A percentile compares a stretch with the other conserved stretches of the same genome.
Conservation (phyloP, 2,113 vertebrate species). For the human region DNA sequence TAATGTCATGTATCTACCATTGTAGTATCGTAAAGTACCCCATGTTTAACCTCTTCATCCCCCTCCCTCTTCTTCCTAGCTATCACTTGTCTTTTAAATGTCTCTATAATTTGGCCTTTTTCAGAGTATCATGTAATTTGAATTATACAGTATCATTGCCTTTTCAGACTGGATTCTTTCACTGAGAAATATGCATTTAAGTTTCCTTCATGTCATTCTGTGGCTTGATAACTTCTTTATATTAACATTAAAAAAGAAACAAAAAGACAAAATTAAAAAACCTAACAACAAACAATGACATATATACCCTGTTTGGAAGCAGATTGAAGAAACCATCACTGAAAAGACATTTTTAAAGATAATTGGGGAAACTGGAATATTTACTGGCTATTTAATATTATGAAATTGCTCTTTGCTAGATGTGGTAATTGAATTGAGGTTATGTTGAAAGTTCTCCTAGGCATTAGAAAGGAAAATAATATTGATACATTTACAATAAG, state of each 20-base stretch:
- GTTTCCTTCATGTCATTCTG: background rate
- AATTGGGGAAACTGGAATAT: background rate
- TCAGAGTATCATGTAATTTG: background rate
- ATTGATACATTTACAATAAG: background rate
- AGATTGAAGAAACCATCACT: background rate
- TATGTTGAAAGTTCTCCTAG: background rate
- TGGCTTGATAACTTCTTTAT: background rate
- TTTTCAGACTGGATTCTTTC: background rate
- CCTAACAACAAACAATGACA: background rate
- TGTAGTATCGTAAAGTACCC: background rate
- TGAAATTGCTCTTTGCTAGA: background rate
- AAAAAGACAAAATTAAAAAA: background rate
- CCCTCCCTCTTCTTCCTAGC: no score
- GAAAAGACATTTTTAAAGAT: constrained; percentile 7
- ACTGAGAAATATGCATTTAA: background rate
- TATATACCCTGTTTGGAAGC: background rate
- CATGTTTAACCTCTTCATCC: background rate
- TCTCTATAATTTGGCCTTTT: background rate
- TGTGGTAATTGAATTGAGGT: background rate
- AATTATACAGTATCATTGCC: background rate
- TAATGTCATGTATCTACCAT: background rate
- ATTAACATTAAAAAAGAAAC: background rate
- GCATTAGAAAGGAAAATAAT: constrained; percentile 33
- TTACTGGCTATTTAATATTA: background rate
- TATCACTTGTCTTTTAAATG: background rate